Conservation (phyloP, 1,140 invertebrate species). For the Drosophila eugracilis region DNA sequence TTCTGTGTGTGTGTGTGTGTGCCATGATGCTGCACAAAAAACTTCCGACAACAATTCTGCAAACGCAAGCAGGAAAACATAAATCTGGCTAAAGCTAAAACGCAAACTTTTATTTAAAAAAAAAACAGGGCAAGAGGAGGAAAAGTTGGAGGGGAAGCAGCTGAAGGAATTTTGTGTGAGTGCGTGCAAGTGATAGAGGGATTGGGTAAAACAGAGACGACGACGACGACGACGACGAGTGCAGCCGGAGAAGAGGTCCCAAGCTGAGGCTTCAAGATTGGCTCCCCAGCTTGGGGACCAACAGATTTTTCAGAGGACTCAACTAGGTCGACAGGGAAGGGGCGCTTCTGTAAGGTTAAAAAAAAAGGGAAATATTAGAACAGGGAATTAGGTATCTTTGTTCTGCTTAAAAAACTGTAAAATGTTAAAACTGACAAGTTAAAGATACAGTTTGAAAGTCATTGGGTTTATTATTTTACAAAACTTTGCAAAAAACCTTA, state of each 20-base stretch:
- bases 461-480: no score
- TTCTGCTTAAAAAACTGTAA: no score
- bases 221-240: no score
- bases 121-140: slow-evolving; percentile 37
- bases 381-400: no score
- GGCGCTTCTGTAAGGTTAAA: not conserved
- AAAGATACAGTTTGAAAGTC: no score
- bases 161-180: slow-evolving; percentile 34
- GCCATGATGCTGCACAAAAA: slow-evolving; percentile 80
- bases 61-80: slow-evolving; percentile 83
- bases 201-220: slow-evolving; percentile 19
- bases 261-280: slow-evolving; percentile 9
- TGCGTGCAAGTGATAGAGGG: slow-evolving; percentile 75
- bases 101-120: slow-evolving; percentile 80
- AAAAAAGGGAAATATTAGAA: not conserved
- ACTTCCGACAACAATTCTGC: slow-evolving; percentile 82
- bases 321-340: slow-evolving; percentile 6
- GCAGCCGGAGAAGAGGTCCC: slow-evolving; percentile 8
- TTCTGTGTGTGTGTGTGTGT: slow-evolving; percentile 56
- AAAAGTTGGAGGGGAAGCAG: slow-evolving; percentile 8
- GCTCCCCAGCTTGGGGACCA: not conserved
- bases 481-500: no score
- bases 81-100: slow-evolving; percentile 83
- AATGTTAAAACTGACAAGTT: no score
- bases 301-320: not conserved